Evolutionary conservation across 2,888 invertebrate species (phyloP).

Genomic region (Tiliacea citrago): DNA sequence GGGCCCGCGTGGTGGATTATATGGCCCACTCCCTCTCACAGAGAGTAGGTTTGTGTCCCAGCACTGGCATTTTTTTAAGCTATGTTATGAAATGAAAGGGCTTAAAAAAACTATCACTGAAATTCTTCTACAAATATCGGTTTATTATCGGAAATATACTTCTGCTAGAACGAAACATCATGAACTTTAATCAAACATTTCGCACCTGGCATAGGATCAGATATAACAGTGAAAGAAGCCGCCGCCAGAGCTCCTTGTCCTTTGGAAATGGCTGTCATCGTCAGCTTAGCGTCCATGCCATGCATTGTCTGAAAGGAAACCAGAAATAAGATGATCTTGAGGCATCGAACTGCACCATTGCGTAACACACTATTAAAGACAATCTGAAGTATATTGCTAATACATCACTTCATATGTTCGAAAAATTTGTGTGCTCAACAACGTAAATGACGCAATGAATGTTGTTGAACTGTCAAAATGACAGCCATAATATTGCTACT

Average conservation of each 20-base stretch:
- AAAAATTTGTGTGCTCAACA: too few species aligned
- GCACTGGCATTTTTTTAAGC: neutral
- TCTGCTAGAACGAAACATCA: neutral
- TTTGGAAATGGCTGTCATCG: conserved; percentile 78
- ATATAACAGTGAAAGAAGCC: conserved; percentile 81
- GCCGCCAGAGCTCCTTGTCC: conserved; percentile 83
- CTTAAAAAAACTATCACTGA: neutral
- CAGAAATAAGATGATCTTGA: neutral
- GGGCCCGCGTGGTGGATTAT: too few species aligned
- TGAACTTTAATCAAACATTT: neutral
- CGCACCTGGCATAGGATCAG: conserved; percentile 77
- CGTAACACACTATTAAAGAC: too few species aligned
- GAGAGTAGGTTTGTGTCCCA: too few species aligned
- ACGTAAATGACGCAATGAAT: too few species aligned
- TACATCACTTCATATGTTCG: too few species aligned
- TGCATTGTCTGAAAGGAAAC: conserved; percentile 73
- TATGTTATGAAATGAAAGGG: neutral
- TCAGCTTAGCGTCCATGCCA: conserved; percentile 77
- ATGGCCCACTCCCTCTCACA: too few species aligned
- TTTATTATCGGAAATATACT: neutral
- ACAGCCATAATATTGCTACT: too few species aligned
- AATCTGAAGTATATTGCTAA: too few species aligned
- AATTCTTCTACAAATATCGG: too few species aligned
- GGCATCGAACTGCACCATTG: too few species aligned
- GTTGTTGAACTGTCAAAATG: too few species aligned